Base-by-base conservation (phyloP, 1,140 invertebrate species). In the Pristionchus pacificus region DNA sequence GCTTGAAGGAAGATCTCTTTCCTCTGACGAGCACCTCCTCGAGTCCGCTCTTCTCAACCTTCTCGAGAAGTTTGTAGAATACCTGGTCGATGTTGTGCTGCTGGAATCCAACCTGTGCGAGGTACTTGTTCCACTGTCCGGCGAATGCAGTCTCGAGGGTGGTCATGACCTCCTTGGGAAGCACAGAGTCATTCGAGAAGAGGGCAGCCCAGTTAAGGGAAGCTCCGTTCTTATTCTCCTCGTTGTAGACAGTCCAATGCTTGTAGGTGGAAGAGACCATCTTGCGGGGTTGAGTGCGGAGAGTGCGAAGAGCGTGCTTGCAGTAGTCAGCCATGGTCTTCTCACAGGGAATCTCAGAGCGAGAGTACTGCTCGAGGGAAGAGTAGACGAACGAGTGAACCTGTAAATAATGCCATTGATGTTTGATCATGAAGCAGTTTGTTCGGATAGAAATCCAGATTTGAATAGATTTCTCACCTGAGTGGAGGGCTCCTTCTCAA, bases 361-460 rank as follows among this genome's bases (percentile, higher is more conserved):
- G 68, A 60, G 80, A 68, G 33, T 75, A 58, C 25, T 71, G 49
- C 30, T 78, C 62, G 58, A 79, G 68, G 60, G 60, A 57, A 38
- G 70, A 67, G 78, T 74, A 77, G 62, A 66, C 70, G 74, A 79
- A 83, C 28, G 79, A 69, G 60, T 67, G 67, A 32, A 81, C 80
- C 27, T 83, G 76, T 15, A 76, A 73, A n/a, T n/a, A n/a, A n/a
- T n/a, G n/a, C n/a, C n/a, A n/a, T n/a, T n/a, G n/a, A n/a, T n/a
- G n/a, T n/a, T n/a, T n/a, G n/a, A n/a, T n/a, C n/a, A n/a, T n/a
- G n/a, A n/a, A n/a, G n/a, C n/a, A n/a, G n/a, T n/a, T n/a, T 2
- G 27, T 65, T 58, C 65, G 65, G 62, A 58, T 31, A 60, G 33
- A 29, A 27, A n/a, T n/a, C n/a, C n/a, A n/a, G n/a, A n/a, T n/a